phyloP scores from a whole-genome alignment of 2,888 invertebrate genomes.

The Sphaerophoria rueppellii region DNA sequence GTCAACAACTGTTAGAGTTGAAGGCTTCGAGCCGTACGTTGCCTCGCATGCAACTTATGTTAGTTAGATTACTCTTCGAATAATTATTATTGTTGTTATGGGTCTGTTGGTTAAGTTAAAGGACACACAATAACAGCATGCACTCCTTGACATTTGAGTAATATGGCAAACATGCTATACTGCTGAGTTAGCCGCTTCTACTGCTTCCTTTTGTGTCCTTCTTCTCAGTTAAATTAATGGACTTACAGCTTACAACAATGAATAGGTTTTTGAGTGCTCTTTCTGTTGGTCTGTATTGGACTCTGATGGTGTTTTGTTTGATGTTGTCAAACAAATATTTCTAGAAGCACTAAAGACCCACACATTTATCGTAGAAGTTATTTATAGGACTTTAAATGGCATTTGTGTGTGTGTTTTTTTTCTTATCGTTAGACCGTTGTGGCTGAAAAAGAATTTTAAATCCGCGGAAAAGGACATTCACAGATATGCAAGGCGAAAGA shows the following conservation, averaged over 20 bases:
- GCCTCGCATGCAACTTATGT: conserved; percentile 15
- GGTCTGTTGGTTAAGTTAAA: not conserved
- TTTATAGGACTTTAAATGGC: conserved; percentile 56
- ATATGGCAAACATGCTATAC: conserved; percentile 44
- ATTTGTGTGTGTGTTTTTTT: conserved; percentile 53
- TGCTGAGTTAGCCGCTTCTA: conserved; percentile 15
- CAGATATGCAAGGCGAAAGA: conserved; percentile 46
- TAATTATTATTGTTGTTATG: not conserved
- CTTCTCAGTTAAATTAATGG: conserved; percentile 15
- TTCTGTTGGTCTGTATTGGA: conserved; percentile 1
- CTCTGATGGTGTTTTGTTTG: conserved; percentile 35
- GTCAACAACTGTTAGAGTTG: conserved; percentile 58
- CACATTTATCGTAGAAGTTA: conserved; percentile 21
- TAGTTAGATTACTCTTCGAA: conserved; percentile 38
- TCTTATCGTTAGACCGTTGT: not conserved
- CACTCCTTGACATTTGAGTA: conserved; percentile 68
- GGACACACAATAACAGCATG: conserved; percentile 3
- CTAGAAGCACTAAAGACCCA: not conserved
- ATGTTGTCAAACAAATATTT: conserved; percentile 42
- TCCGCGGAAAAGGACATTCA: conserved; percentile 60
- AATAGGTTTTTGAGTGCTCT: conserved; percentile 32
- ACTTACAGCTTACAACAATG: conserved; percentile 61
- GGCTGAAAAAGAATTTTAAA: conserved; percentile 29
- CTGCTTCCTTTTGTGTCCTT: conserved; percentile 40
- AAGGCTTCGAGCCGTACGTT: conserved; percentile 19